Base-by-base conservation (phyloP, 2,113 vertebrate genomes). In the Nibea coibor region DNA sequence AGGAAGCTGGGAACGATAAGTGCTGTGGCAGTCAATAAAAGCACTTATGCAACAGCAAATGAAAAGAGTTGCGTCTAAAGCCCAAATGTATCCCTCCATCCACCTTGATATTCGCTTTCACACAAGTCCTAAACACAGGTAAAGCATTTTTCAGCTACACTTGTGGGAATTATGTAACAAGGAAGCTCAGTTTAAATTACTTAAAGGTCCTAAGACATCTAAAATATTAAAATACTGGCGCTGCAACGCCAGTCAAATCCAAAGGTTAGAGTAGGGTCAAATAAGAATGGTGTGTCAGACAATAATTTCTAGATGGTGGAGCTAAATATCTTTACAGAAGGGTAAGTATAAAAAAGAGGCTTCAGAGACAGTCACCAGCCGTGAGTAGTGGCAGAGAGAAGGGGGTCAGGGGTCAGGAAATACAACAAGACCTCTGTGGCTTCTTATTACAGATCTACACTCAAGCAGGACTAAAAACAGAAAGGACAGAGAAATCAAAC, bases 401-500 rank as follows among this genome's bases (percentile, higher is more conserved):
- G 80, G 75, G 70, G 65, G 63, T 57, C 35, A 45, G 68, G 84
- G 79, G 72, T 81, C 48, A 72, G 83, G 75, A 72, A 53, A 31
- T 57, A 81, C 59, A 63, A 77, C 12, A 15, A 81, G 66, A 84
- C 70, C 84, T 87, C 85, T 75, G 87, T 83, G 89, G 81, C 85
- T 79, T 84, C 66, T 54, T 15, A 84, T 68, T 79, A 80, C 65
- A 84, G 48, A 54, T 80, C 43, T 78, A 65, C 4, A 71, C 74
- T 88, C 86, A 90, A 92, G 91, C 89, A 91, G 72, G 78, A 85
- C 70, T 84, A 43, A 56, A 78, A 91, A 88, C 73, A 79, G 77
- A 87, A 82, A 87, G 69, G 54, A 87, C 83, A 67, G 80, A 75
- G 67, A 86, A 76, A 87, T 75, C 80, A 84, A 84, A 89, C 19